These are phyloP conservation scores for Polyergus mexicanus DNA, from an alignment of 1,140 invertebrate genomes.

Conservation along the genomic window DNA sequence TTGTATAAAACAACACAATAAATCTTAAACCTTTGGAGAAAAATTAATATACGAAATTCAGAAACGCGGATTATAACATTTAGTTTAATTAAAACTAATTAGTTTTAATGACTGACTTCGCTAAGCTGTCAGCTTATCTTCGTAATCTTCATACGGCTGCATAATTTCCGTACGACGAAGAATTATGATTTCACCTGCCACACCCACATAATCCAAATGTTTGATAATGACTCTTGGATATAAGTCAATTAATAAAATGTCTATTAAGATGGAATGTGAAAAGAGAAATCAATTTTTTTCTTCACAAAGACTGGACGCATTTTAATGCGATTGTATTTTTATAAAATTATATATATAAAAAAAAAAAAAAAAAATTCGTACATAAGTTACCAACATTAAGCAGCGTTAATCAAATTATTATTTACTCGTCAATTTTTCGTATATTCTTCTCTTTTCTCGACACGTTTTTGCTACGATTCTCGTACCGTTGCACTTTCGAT, in stretches of 20 bases:
- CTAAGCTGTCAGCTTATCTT: slow-evolving; percentile 7
- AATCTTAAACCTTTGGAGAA: neutral
- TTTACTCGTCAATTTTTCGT: slow-evolving; percentile 4
- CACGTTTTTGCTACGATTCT: neutral
- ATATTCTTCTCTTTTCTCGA: slow-evolving; percentile 4
- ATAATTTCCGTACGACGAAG: slow-evolving; percentile 47
- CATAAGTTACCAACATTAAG: neutral
- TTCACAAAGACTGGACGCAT: neutral
- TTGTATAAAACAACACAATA: neutral
- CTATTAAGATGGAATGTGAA: neutral
- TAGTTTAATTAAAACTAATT: slow-evolving; percentile 37
- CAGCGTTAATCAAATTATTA: slow-evolving; percentile 1
- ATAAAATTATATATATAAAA: too few species aligned
- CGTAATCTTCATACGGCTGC: neutral
- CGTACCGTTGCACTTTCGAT: neutral
- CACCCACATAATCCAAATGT: neutral
- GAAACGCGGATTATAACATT: neutral
- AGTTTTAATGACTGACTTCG: neutral
- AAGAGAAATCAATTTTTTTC: neutral
- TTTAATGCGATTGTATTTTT: neutral
- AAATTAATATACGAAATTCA: slow-evolving; percentile 8
- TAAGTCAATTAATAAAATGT: neutral
- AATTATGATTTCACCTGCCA: slow-evolving; percentile 34
- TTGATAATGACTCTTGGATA: slow-evolving; percentile 4
- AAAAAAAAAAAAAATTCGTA: too few species aligned